These are phyloP conservation scores for Sitta carolinensis DNA, from an alignment of 2,797 vertebrate genomes.

Conservation along the genomic window DNA sequence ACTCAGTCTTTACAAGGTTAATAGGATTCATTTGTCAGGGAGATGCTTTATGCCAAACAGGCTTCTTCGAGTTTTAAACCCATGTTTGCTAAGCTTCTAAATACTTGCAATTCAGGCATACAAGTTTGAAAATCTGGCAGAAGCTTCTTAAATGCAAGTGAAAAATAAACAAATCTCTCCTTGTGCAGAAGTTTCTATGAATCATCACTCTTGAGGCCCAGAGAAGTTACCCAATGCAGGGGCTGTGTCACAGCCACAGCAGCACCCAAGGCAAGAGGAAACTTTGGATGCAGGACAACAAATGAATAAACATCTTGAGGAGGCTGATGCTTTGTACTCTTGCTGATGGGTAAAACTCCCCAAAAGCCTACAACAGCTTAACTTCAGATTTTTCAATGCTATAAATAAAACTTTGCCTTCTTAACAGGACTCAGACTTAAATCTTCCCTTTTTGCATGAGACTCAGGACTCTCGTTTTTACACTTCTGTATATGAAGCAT, in stretches of 20 bases:
- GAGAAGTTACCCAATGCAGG: background rate
- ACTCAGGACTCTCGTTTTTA: background rate
- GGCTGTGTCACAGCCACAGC: background rate
- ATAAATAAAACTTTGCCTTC: background rate
- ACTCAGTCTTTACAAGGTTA: background rate
- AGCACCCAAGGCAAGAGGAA: background rate
- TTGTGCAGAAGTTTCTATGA: background rate
- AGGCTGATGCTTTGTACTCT: background rate
- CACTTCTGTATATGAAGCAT: background rate
- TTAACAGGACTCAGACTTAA: background rate
- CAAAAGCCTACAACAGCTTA: background rate
- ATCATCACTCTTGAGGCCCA: background rate
- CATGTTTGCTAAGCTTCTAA: background rate
- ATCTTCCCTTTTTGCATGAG: background rate
- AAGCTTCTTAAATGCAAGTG: background rate
- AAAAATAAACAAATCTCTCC: background rate
- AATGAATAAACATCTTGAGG: background rate
- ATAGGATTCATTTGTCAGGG: constrained; percentile 13
- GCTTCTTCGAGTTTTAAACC: background rate
- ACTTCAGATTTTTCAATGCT: background rate
- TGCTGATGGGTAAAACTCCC: background rate
- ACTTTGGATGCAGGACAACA: background rate
- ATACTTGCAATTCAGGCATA: background rate
- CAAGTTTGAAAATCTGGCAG: background rate
- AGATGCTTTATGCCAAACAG: background rate